Evolutionary conservation across 2,113 vertebrate genomes (phyloP), one percentile per base, ranked within the genome.

Genomic region (Andinoacara biseriatus): DNA sequence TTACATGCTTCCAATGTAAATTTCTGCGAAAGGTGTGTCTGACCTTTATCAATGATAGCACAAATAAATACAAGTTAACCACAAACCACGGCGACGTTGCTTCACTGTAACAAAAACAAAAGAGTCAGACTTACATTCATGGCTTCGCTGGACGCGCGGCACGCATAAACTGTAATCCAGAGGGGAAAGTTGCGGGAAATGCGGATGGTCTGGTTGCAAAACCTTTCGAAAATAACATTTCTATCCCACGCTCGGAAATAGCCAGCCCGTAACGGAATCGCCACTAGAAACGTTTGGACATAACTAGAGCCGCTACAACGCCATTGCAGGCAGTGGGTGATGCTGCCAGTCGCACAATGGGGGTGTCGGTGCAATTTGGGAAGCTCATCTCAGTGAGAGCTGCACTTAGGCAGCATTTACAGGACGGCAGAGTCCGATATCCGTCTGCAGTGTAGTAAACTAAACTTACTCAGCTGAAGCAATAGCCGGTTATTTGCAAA

Each of bases 271-370:
- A 86, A 81, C 78, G 49, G 78, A 81, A 58, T 81, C 78, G 78
- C 88, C 86, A 24, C 91, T 83, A 81, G 90, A 91, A 24, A 89
- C 87, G 92, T 65, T 88, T 65, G 91, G 84, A 93, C 92, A 90
- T 54, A 72, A 87, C 87, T 74, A 76, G 89, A 90, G 91, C 92
- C 87, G 88, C 94, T 87, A 86, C 91, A 94, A 90, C 95, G 95
- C 95, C 95, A 96, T 96, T 95, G 95, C 95, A 94, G 95, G 91
- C 93, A 82, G 88, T 46, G 91, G 89, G 77, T 86, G 95, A 88
- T 93, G 89, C 93, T 87, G 94, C 94, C 93, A 84, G 92, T 61
- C 85, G 85, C 88, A 87, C 89, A 86, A 77, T 80, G 54, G 90
- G 94, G 92, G 92, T 60, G 92, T 90, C 76, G 58, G 77, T 76